phyloP scores from a whole-genome alignment of 1,140 invertebrate genomes.

The Drosophila melanogaster region DNA sequence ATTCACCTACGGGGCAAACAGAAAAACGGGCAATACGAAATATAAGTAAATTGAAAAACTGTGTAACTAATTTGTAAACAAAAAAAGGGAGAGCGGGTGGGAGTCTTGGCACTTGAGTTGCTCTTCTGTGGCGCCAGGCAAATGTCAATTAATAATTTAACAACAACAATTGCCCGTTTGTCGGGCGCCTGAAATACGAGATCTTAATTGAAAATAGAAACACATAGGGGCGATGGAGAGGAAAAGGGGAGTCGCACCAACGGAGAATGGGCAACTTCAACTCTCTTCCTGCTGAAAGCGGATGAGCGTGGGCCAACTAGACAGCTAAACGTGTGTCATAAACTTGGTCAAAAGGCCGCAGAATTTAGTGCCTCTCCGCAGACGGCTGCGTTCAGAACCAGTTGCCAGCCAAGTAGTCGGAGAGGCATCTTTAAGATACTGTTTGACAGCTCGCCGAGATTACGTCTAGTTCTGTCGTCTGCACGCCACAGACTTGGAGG shows the following conservation, averaged over 20 bases:
- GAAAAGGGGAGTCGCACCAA: not conserved
- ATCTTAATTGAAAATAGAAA: constrained; percentile 58
- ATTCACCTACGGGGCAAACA: constrained; percentile 58
- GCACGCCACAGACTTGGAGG: constrained; percentile 43
- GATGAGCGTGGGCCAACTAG: constrained; percentile 51
- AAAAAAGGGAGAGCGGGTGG: not conserved
- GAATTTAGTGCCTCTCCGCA: constrained; percentile 57
- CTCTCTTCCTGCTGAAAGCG: constrained; percentile 30
- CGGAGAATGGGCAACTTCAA: constrained; percentile 1
- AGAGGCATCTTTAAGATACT: constrained; percentile 67
- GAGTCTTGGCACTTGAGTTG: constrained; percentile 44
- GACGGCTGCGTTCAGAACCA: constrained; percentile 27
- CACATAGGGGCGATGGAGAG: constrained; percentile 5
- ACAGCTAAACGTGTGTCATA: constrained; percentile 59
- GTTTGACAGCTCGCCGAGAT: constrained; percentile 65
- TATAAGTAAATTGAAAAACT: constrained; percentile 60
- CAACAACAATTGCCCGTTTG: constrained; percentile 60
- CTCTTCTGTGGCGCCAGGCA: constrained; percentile 55
- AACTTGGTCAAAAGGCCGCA: constrained; percentile 60
- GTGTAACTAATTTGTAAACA: constrained; percentile 56
- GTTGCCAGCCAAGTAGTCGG: constrained; percentile 30
- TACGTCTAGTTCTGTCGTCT: constrained; percentile 48
- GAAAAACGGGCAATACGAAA: constrained; percentile 28
- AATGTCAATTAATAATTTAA: constrained; percentile 65
- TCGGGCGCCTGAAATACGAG: constrained; percentile 66